Base-by-base conservation (phyloP, 2,797 vertebrate genomes). In the Sebastes itinus region DNA sequence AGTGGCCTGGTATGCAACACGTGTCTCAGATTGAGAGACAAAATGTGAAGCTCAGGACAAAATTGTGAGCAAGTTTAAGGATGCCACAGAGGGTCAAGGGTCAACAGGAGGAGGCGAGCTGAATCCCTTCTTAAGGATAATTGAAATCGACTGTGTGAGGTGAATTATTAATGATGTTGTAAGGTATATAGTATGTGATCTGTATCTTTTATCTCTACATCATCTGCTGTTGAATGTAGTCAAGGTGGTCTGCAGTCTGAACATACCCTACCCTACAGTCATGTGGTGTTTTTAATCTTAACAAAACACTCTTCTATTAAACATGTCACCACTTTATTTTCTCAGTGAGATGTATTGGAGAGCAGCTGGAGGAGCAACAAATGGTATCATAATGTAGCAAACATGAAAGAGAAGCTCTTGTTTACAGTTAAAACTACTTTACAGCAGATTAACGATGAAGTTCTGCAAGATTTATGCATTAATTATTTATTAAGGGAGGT, bases 1-100 rank as follows among this genome's bases (percentile, higher is more conserved):
- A 30, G 81, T 12, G 28, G 59, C 75, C 82, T 89, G 92, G 88
- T 86, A 89, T 93, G 89, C 81, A 87, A 67, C 83, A 72, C 65
- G n/a, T 55, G 75, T 74, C 73, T 72, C 20, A 18, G 70, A 67
- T 6, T 65, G 65, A 60, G 72, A 71, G 83, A 75, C 58, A 82
- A 83, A 87, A 87, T 52, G 65, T 65, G 68, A 49, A 68, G 30
- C 13, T n/a, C 22, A 25, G 72, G 32, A 77, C 32, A 70, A 52
- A 49, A 58, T 1, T 1, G 30, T 10, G 64, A 65, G 49, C 30
- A 61, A 1, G 33, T 28, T 38, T n/a, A 33, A 30, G 54, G 25
- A 27, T 2, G 28, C 13, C 3, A 3, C 3, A 16, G n/a, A 25
- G 68, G 60, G 46, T 61, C 70, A 66, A 22, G 49, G 60, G 49